Evolutionary conservation across 53 echinoderm and acorn worm genomes (phyloP).

Genomic region (Patiria pectinifera): DNA sequence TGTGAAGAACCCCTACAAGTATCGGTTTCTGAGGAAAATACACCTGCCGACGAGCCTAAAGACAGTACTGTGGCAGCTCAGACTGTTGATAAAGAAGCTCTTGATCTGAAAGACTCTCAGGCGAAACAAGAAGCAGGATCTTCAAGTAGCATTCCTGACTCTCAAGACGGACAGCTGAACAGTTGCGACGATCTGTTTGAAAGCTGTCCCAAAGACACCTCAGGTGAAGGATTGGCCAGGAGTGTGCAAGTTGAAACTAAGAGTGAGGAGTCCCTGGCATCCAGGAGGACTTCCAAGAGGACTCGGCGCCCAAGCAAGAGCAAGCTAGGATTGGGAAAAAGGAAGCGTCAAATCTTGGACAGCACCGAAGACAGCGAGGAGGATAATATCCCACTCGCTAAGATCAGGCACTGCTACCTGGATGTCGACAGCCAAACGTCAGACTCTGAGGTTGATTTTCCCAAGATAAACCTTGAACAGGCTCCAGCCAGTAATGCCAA

Average conservation of each 20-base stretch:
- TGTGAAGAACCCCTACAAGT: neutral
- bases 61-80: neutral
- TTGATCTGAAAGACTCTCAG: neutral
- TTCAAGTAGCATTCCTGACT: conserved; percentile 7
- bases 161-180: conserved; percentile 36
- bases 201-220: conserved; percentile 43
- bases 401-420: conserved; percentile 71
- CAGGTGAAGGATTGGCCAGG: neutral
- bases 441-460: conserved; percentile 70
- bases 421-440: conserved; percentile 69
- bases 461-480: conserved; percentile 35
- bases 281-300: neutral
- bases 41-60: too few relatives aligned
- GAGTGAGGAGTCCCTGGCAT: neutral
- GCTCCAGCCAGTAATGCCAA: conserved; percentile 8
- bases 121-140: conserved; percentile 2
- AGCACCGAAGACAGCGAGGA: conserved; percentile 64
- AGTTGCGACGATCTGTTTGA: conserved; percentile 81
- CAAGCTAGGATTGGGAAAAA: conserved; percentile 5
- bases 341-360: neutral
- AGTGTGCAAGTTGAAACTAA: neutral
- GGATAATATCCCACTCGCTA: conserved; percentile 77
- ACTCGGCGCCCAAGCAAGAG: conserved; percentile 9
- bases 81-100: neutral
- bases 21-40: neutral